Evolutionary conservation across 92 coral and sea anemone species (phyloP), one percentile per base, ranked within the genome.

Genomic region (Zoanthus solanderi): DNA sequence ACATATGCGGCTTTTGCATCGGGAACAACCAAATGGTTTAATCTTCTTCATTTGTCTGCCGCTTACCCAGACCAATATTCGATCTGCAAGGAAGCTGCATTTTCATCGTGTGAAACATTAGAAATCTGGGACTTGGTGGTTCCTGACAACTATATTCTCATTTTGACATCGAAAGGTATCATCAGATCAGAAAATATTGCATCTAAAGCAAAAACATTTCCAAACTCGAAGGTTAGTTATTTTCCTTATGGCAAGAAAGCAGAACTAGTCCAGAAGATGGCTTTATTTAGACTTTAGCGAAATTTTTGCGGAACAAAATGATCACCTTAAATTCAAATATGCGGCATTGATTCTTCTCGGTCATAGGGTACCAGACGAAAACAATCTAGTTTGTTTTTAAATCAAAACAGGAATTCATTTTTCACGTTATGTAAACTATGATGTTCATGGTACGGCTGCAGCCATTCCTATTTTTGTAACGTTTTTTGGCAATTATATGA

Each of bases 81-180:
- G 12, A 87, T 96, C 58, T 96, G 99, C 91, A 93, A 91, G 74
- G 88, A 93, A 52, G 47, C 76, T 50, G 57, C 92, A 44, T 93
- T 94, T 57, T 48, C 92, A 48, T 60, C 75, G 29, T 96, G 99
- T 78, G 87, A 89, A 72, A 78, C 77, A 28, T 37, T 95, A 32
- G 88, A 93, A 29, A 83, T 97, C 68, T 72, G 93, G 85, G 99
- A 97, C 78, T 84, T 95, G 4, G 50, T 92, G 28, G 89, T 97
- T 23, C 63, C 94, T 44, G 85, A 92, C 56, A 88, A 86, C 85
- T 84, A 90, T 67, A 87, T 97, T 79, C 83, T 97, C 10, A 44
- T 95, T 76, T 92, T 96, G 75, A 97, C 99, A 34, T 90, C 97
- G 5, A 90, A 89, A 61, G 99, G 99, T 56, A 65, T 95, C 74